Evolutionary conservation across 2,888 invertebrate species (phyloP), one percentile per base, ranked within the genome.

Genomic region (Pocota personata): DNA sequence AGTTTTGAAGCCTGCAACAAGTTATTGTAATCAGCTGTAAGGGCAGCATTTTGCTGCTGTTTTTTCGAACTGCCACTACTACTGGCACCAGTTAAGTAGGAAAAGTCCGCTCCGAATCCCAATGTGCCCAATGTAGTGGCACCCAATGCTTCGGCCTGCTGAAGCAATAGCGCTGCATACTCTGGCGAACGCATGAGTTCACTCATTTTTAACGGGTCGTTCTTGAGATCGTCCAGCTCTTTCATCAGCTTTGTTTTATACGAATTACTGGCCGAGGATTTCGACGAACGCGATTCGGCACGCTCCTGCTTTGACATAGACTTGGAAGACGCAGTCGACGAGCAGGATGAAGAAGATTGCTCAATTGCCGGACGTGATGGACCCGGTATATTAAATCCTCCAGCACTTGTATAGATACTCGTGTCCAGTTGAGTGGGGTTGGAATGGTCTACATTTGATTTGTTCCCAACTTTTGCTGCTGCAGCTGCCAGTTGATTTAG

Each of bases 191-290:
- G 90, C 87, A 93, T 92, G 0, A 92, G 87, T 76, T 93, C 93
- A 55, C 92, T 92, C 90, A 92, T 92, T 88, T 92, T 92, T 2
- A 92, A 82, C 1, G 92, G 92, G 89, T 93, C 93, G 64, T 92
- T 92, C 80, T 92, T 93, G 0, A 92, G 89, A 79, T 92, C 92
- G 50, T 92, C 92, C 46, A 92, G 87, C 71, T 92, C 92, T 48
- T 92, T 92, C 92, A 92, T 92, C 0, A 92, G 87, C 78, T 92
- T 92, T 0, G 92, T 92, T 88, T 92, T 92, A 67, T 92, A 92
- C 3, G 92, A 92, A 46, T 91, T 91, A 8, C 91, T 91, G 0
- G 91, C 90, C 3, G 91, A 90, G 30, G 90, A 90, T 7, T 91
- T 90, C 16, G 91, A 90, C 1, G 90, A 90, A 6, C 90, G 89